Evolutionary conservation across 2,888 invertebrate genomes (phyloP).

Genomic region (Eugnorisma glareosa): DNA sequence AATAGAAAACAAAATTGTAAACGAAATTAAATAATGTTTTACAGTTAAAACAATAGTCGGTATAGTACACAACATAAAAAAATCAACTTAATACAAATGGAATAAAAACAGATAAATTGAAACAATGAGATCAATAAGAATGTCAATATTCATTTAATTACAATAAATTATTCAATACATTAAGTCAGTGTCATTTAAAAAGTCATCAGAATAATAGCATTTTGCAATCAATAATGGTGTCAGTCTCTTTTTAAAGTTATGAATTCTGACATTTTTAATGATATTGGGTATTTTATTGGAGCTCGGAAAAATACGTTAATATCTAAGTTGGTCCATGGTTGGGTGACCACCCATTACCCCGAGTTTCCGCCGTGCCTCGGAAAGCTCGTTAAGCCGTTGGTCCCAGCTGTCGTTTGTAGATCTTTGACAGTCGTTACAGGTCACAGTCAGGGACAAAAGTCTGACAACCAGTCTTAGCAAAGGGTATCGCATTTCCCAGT

Average conservation of each 20-base stretch:
- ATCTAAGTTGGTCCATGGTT: not conserved
- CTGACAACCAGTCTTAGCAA: too few species aligned
- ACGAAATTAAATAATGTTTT: too few species aligned
- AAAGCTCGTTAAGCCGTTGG: too few species aligned
- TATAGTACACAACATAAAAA: not conserved
- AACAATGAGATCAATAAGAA: not conserved
- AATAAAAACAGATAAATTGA: not conserved
- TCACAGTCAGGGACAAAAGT: too few species aligned
- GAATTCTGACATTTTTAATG: not conserved
- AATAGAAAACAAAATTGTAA: too few species aligned
- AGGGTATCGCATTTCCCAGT: too few species aligned
- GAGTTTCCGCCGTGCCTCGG: too few species aligned
- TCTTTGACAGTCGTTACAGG: too few species aligned
- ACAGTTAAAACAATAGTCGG: too few species aligned
- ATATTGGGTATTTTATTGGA: not conserved
- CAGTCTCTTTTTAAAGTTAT: not conserved
- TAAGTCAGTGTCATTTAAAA: not conserved
- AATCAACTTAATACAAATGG: not conserved
- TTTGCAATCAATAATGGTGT: not conserved
- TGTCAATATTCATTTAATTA: not conserved
- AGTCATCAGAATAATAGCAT: not conserved
- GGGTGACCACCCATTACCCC: not conserved
- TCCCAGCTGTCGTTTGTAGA: too few species aligned
- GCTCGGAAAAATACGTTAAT: too few species aligned
- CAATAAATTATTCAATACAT: not conserved